Base-by-base conservation (phyloP, 2,888 invertebrate species). In the Drosophila niveifrons region DNA sequence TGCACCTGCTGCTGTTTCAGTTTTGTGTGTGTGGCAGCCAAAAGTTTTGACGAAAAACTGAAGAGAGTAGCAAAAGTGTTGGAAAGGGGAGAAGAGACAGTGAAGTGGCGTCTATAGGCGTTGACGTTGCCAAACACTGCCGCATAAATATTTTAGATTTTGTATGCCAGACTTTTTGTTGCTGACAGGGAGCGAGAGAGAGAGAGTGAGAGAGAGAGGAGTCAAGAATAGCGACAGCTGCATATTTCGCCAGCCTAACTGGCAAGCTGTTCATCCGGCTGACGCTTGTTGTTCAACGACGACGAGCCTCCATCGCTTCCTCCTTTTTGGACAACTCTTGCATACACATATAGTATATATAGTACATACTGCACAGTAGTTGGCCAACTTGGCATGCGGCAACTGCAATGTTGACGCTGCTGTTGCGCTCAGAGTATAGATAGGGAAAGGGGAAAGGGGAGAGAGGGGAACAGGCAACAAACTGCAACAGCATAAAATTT, bases 71-170 rank as follows among this genome's bases (percentile, higher is more conserved):
- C 23, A 23, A 6, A 23, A 23, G 23, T 23, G 23, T 23, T 23
- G 23, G 23, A 39, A n/a, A 15, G 13, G 36, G 18, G 23, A 7
- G 8, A 10, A 17, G 36, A 36, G 43, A 7, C 6, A 2, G 18
- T 28, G 1, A 28, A 28, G 15, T 39, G 17, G 13, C 39, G 44
- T 3, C 15, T 17, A 39, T 36, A 57, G 65, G 29, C 74, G 75
- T 72, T 74, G 72, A 66, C 70, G 65, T 71, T 56, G 72, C 61
- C 84, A 62, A 75, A 69, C 66, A 23, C 63, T 66, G 84, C 73
- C 82, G 89, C 85, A 85, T 85, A 87, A 85, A 89, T 89, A 85
- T 85, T 85, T 89, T 80, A 85, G 82, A 82, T 79, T 70, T 83
- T 79, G 47, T 72, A 59, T 43, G 66, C 57, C 67, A 66, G 63